Conservation (phyloP, 1,140 invertebrate species). For the Anadara kagoshimensis region DNA sequence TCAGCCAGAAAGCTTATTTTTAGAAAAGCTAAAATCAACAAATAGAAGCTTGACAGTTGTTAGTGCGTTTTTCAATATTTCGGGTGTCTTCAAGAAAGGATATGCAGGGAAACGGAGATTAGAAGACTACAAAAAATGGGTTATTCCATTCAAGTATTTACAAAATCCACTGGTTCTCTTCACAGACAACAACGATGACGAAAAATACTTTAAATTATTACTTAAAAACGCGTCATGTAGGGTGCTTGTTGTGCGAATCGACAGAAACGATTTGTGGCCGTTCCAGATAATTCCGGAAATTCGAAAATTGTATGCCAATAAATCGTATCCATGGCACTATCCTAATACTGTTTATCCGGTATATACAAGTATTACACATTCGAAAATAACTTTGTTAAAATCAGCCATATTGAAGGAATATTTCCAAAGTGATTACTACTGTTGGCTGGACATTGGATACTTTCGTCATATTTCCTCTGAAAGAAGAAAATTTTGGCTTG, state of each 20-base stretch:
- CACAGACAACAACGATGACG: constrained; percentile 20
- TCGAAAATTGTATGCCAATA: constrained; percentile 39
- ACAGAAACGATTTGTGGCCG: constrained; percentile 38
- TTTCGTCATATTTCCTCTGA: constrained; percentile 41
- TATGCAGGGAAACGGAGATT: not conserved
- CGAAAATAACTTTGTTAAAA: constrained; percentile 46
- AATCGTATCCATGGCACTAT: constrained; percentile 44
- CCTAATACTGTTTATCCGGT: constrained; percentile 45
- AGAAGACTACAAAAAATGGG: constrained; percentile 14
- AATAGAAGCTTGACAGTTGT: constrained; percentile 35
- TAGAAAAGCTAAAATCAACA: constrained; percentile 8
- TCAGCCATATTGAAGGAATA: constrained; percentile 34
- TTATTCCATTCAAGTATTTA: constrained; percentile 11
- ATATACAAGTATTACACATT: constrained; percentile 52
- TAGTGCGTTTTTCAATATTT: constrained; percentile 26
- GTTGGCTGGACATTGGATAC: constrained; percentile 58
- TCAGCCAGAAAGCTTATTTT: too few relatives aligned
- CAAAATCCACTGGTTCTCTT: constrained; percentile 28
- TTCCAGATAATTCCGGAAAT: constrained; percentile 50
- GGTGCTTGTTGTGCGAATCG: constrained; percentile 1
- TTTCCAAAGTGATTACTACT: constrained; percentile 47
- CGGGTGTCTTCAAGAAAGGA: constrained; percentile 24
- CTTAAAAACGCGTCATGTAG: not conserved
- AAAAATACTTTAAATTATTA: constrained; percentile 1
- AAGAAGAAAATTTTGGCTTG: constrained; percentile 38